Base-by-base conservation (phyloP, 2,888 invertebrate genomes). In the Melinaea marsaeus region DNA sequence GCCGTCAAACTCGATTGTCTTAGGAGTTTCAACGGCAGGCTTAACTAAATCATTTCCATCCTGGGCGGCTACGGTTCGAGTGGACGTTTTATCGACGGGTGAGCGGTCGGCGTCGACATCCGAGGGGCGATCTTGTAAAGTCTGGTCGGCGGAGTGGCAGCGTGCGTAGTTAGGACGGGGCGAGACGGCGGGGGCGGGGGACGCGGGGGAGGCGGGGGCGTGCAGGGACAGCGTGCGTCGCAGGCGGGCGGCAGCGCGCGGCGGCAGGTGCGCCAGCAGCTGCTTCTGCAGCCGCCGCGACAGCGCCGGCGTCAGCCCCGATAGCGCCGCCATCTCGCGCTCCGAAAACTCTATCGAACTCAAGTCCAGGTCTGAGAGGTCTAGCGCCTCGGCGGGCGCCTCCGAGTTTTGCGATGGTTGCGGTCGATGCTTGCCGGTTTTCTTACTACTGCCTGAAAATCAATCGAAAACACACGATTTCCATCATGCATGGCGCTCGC, bases 221-320 rank as follows among this genome's bases (percentile, higher is more conserved):
- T 79, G 79, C 79, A 92, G 91, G 69, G 93, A 93, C 57, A 94
- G 87, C 63, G 94, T 94, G 74, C 94, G 92, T 64, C 94, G 93
- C 71, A 95, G 81, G 74, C 92, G 90, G 74, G 92, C 91, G 42
- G 94, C 94, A 86, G 95, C 94, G 66, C 92, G 93, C 73, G 94
- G 93, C 70, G 94, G 94, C 77, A 95, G 81, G 79, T 94, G 94
- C 71, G 94, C 93, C 64, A 95, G 87, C 73, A 95, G 87, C 82
- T 94, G 94, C 66, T 92, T 93, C 88, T 94, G 94, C 78, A 94
- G 93, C 54, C 94, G 92, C 74, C 94, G 93, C 70, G 94, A 94
- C 73, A 95, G 88, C 71, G 93, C 94, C 45, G 95, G 95, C 72
- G 95, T 94, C 71, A 95, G 91, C 59, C 76, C 75, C 64, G 74